phyloP scores from a whole-genome alignment of 2,888 invertebrate genomes.

The Lampropteryx suffumata region DNA sequence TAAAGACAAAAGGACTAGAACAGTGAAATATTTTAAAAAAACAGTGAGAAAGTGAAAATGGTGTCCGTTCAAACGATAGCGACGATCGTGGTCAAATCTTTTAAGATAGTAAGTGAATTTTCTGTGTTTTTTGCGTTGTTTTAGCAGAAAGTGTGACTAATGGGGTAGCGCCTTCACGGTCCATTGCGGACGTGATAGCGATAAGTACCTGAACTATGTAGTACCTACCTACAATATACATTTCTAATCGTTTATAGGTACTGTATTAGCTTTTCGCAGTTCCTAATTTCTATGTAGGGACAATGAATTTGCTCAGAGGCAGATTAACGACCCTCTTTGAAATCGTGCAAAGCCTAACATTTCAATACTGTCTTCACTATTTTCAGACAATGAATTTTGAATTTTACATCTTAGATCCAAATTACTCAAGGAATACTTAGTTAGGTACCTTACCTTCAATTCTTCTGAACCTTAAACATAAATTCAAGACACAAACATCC shows the following conservation, averaged over 20 bases:
- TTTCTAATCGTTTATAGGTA: slow-evolving; percentile 27
- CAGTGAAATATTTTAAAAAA: slow-evolving; percentile 31
- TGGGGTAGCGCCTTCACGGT: slow-evolving; percentile 24
- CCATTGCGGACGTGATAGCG: slow-evolving; percentile 20
- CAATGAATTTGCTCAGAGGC: too few species aligned
- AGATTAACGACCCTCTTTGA: too few species aligned
- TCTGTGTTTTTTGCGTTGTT: slow-evolving; percentile 20
- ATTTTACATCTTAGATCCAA: too few species aligned
- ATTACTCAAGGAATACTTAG: too few species aligned
- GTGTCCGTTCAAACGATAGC: slow-evolving; percentile 91
- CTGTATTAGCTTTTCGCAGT: slow-evolving; percentile 4
- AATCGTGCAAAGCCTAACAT: too few species aligned
- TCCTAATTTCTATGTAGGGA: not conserved
- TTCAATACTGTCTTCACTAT: too few species aligned
- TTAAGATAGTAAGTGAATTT: slow-evolving; percentile 89
- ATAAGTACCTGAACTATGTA: slow-evolving; percentile 21
- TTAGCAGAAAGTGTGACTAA: slow-evolving; percentile 31
- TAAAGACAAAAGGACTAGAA: slow-evolving; percentile 52
- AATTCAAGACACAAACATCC: slow-evolving; percentile 2
- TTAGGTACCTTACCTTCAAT: too few species aligned
- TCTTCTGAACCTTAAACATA: too few species aligned
- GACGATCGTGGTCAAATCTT: slow-evolving; percentile 89
- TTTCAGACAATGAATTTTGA: too few species aligned
- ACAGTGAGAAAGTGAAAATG: slow-evolving; percentile 81
- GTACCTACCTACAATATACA: not conserved